phyloP scores from a whole-genome alignment of 2,113 vertebrate species.

The Mustela lutreola region DNA sequence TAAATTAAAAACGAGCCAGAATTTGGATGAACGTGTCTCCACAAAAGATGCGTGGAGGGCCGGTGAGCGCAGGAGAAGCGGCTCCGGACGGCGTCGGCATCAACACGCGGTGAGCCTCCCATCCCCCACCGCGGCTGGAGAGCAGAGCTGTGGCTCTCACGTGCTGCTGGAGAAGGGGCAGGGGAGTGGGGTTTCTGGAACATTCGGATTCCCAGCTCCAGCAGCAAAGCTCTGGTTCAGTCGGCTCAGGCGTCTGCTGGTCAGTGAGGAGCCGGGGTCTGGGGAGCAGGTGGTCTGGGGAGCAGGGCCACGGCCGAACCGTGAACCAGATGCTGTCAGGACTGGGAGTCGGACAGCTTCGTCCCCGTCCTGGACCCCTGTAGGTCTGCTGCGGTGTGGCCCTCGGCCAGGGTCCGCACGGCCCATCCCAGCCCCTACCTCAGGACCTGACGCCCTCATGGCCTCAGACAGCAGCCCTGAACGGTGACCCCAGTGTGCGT shows the following conservation, averaged over 20 bases:
- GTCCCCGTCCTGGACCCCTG: accelerated
- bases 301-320: accelerated
- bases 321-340: accelerated
- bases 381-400: accelerated
- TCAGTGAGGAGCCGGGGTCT: accelerated
- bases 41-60: background rate
- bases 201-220: background rate
- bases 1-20: background rate
- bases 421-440: background rate
- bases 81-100: background rate
- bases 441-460: accelerated
- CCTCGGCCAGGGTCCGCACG: accelerated
- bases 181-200: background rate
- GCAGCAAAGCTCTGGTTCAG: accelerated
- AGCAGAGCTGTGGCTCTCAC: too few relatives aligned
- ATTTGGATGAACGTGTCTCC: background rate
- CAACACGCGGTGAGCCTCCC: background rate
- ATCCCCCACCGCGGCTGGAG: background rate
- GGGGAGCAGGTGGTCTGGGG: background rate
- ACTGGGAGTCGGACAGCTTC: accelerated
- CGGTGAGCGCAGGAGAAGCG: accelerated
- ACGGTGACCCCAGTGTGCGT: accelerated
- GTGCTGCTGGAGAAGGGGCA: background rate
- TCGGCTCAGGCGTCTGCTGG: accelerated
- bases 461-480: accelerated